Base-by-base conservation (phyloP, 23 tunicate genomes). In the Clavelina lepadiformis region DNA sequence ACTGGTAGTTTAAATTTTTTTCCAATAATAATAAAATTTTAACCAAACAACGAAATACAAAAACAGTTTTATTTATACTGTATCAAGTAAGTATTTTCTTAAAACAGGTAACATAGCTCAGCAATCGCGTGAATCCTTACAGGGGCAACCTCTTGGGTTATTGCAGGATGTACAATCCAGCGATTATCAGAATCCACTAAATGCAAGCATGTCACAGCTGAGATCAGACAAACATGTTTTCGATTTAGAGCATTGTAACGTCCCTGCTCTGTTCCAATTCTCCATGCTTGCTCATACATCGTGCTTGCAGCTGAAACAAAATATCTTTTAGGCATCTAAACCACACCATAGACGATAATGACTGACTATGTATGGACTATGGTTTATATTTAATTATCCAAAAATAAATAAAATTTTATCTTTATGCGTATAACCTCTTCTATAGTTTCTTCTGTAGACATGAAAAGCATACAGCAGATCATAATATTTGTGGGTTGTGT, bases 261-360 rank as follows among this genome's bases (percentile, higher is more conserved):
- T 25, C 51, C 25, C 3, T 57, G 31, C 65, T 72, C 78, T 32
- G 51, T 20, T 3, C 68, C 41, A 3, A 84, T 49, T 38, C 87
- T 49, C 67, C 79, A 80, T 28, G 74, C 69, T 61, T 88, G 96
- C 47, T 88, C 96, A 67, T 88, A 88, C 96, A 88, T 88, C 11
- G 79, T 60, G 29, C 82, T 61, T 46, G 96, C 82, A 35, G 96
- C 96, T 80, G 52, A 7, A 59, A 26, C 11, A 8, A 30, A 1
- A 44, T 44, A 13, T 44, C 18, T 13, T 44, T 44, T 44, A 44
- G 13, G 18, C 13, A 44, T 44, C 18, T 18, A 65, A 65, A 65
- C 25, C 15, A 47, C 34, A 3, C n/a, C n/a, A 13, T 44, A 13
- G 18, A 44, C 18, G 13, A 13, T 13, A 44, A 44, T 13, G 18